Evolutionary conservation across 2,113 vertebrate species (phyloP).

Genomic region (Fregetta grallaria): DNA sequence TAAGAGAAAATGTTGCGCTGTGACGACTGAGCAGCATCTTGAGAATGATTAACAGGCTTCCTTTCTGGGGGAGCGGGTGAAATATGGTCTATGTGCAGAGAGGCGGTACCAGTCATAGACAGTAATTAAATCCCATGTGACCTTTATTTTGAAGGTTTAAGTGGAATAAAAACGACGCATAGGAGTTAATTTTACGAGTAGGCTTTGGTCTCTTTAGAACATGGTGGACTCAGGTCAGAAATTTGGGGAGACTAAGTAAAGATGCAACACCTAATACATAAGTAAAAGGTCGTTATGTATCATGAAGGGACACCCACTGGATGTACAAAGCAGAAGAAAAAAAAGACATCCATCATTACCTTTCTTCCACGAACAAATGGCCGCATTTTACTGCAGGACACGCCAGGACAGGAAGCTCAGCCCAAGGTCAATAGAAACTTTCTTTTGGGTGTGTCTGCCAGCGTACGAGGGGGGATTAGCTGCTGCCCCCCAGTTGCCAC

Average conservation of each 20-base stretch:
- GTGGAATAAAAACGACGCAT: neutral
- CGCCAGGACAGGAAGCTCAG: neutral
- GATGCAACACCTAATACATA: neutral
- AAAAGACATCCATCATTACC: neutral
- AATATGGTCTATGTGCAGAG: neutral
- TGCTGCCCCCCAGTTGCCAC: neutral
- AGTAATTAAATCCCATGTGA: neutral
- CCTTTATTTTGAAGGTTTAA: neutral
- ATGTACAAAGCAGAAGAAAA: neutral
- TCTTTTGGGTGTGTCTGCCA: neutral
- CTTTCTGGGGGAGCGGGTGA: neutral
- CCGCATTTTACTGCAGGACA: neutral
- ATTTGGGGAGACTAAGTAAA: neutral
- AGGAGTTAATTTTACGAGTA: neutral
- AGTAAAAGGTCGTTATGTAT: neutral
- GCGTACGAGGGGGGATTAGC: neutral
- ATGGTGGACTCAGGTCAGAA: neutral
- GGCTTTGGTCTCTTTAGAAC: neutral
- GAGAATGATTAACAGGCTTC: conserved; percentile 5
- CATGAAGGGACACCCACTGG: neutral
- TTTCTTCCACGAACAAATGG: neutral
- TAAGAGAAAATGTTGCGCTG: neutral
- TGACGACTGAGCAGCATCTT: conserved; percentile 32
- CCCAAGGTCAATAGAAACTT: neutral
- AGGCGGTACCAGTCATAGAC: neutral